These are phyloP conservation scores for Amblyteles armatorius DNA, from an alignment of 2,888 invertebrate species.

Conservation along the genomic window DNA sequence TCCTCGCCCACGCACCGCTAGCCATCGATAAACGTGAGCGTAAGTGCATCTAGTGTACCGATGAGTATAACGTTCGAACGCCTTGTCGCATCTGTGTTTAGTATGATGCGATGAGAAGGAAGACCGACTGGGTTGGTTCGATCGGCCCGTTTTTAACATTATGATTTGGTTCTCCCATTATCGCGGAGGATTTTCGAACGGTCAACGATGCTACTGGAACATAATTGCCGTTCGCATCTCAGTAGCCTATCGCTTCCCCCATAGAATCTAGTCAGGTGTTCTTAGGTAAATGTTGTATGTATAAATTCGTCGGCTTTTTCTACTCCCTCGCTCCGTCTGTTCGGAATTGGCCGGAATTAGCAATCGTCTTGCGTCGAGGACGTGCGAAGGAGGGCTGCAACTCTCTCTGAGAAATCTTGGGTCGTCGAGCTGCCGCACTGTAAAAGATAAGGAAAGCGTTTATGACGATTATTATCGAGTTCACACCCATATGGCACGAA, in stretches of 20 bases:
- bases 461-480: background rate
- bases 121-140: background rate
- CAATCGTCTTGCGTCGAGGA: constrained; percentile 81
- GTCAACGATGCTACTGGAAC: background rate
- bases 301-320: background rate
- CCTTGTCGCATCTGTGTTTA: background rate
- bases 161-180: background rate
- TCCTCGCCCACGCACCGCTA: background rate
- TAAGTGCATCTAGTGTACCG: background rate
- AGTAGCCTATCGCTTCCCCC: background rate
- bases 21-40: background rate
- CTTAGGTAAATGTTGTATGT: background rate
- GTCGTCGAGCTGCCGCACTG: constrained; percentile 77
- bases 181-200: background rate
- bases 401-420: constrained; percentile 79
- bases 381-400: constrained; percentile 79
- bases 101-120: background rate
- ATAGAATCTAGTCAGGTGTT: background rate
- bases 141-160: background rate
- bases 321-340: background rate
- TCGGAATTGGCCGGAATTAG: constrained; percentile 72
- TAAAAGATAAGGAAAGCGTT: constrained; percentile 57
- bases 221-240: background rate
- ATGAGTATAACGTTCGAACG: background rate
- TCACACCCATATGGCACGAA: no score